Base-by-base conservation (phyloP, 1,140 invertebrate genomes). In the Drosophila tsacasi region DNA sequence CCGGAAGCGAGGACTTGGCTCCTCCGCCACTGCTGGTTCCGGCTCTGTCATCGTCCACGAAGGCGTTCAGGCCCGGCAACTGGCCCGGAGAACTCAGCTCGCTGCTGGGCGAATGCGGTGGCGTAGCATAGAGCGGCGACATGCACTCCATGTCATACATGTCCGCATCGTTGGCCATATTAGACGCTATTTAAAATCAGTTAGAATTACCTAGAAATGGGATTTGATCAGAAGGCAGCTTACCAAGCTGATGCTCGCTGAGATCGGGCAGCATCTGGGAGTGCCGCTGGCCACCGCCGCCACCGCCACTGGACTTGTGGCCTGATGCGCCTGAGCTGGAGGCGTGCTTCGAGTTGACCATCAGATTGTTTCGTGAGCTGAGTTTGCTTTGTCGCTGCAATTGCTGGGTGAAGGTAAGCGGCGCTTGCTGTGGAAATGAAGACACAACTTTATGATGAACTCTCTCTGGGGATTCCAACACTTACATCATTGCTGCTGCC, bases 101-200 rank as follows among this genome's bases (percentile, higher is more conserved):
- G 93, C 96, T 96, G 71, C 96, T 94, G n/a, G 97, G 97, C 54
- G 96, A 97, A 61, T 96, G 95, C 2, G 97, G 96, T 15, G 97
- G 97, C 54, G 96, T 97, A 3, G 97, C 96, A 85, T 97, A 97
- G 32, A 97, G 95, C 2, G 97, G 97, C 78, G 94, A 94, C 69
- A 93, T 92, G 76, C 92, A 93, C 47, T 93, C 92, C 92, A 93
- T 92, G 40, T 93, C 92, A 67, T 92, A 93, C 52, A 93, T 71
- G 74, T 93, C 92, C 54, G 92, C 92, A 42, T 93, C 92, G 54
- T 93, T 93, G 30, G 75, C 81, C 79, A 93, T 91, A 49, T 90
- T 86, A 21, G 85, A 77, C 12, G 89, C 92, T 93, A 23, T 17
- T 12, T 21, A 0, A 5, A 1, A 4, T 32, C 10, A 7, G 42